Base-by-base conservation (phyloP, 1,140 invertebrate genomes). In the Ostrea edulis region DNA sequence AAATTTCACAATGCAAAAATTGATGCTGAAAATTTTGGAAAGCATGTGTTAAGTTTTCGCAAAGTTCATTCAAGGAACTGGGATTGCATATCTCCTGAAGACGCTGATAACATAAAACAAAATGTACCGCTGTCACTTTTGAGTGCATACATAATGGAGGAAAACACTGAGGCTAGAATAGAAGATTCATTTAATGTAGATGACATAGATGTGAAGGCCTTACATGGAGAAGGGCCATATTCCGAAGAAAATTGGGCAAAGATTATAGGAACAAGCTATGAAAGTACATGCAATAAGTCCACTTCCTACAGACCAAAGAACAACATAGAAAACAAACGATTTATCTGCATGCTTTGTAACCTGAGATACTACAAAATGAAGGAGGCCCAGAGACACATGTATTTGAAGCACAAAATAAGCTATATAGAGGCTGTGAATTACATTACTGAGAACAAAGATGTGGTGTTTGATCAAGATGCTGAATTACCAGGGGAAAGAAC, bases 391-490 rank as follows among this genome's bases (percentile, higher is more conserved):
- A n/a, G 82, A 22, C 82, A 83, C 20, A n/a, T 83, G 53, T 53
- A 11, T 54, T 54, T 53, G 44, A 83, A 83, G 20, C 82, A 83
- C 22, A 54, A 54, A 20, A 54, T 83, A 22, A 22, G 35, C 4
- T 83, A 83, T n/a, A 54, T 54, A n/a, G 82, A 83, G 20, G 53
- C 51, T 83, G 82, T 54, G 22, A 83, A 83, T 83, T 83, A 83
- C 22, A 83, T 83, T 3, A 83, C 9, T 22, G 51, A 83, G 14
- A 54, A 83, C 53, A 83, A 53, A 54, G 51, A 52, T 52, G 82
- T 83, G 17, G 82, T 53, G 8, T 54, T 83, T 22, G 25, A 83
- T 83, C 51, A 83, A 25, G 53, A 54, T 54, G 53, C 44, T 54
- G 82, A 83, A 83, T 22, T 44, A 11, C 44, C 20, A 12, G n/a